Evolutionary conservation across 2,888 invertebrate species (phyloP), one percentile per base, ranked within the genome.

Genomic region (Chrysina gloriosa): DNA sequence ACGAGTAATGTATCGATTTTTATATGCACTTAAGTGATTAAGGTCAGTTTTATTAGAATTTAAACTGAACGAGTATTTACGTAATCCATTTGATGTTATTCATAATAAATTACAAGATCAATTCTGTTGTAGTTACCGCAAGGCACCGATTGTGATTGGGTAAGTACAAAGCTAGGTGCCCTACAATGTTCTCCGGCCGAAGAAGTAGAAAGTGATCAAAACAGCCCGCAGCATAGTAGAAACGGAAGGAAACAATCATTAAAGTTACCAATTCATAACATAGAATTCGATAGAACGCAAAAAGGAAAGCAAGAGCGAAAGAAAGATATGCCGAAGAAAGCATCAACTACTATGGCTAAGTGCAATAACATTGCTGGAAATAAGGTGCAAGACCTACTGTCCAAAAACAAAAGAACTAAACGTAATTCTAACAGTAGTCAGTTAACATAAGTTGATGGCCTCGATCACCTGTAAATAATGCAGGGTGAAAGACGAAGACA

Each of bases 191-290:
- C 7, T 9, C n/a, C 11, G 21, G 11, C 9, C n/a, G 48, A 58
- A 3, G 45, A 21, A 34, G 5, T 16, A 2, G 48, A 19, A 7
- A 36, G 34, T 19, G 42, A 31, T 2, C n/a, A 27, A 34, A 23
- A 11, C 25, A 39, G 9, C 27, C 7, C 6, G 11, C 42, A 42
- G 11, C 7, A 4, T 6, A 4, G 7, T 25, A 61, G 16, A 14
- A 42, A 14, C 56, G 45, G 45, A 27, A 23, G 39, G 23, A 61
- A 61, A 9, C 70, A 69, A 65, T 66, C 70, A 63, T 48, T 69
- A 67, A 42, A 31, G 31, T 11, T 71, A 23, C 67, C 71, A 31
- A 63, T 70, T 4, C 67, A 70, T 31, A 70, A 70, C 16, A 68
- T 70, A 31, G 66, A 68, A 45, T 70, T 70, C 45, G 34, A 63